Percentiles rank a stretch among this genome's conserved stretches.
These are phyloP conservation scores for Dicranocentrus wangi DNA, from an alignment of 2,888 invertebrate genomes.

Conservation along the genomic window DNA sequence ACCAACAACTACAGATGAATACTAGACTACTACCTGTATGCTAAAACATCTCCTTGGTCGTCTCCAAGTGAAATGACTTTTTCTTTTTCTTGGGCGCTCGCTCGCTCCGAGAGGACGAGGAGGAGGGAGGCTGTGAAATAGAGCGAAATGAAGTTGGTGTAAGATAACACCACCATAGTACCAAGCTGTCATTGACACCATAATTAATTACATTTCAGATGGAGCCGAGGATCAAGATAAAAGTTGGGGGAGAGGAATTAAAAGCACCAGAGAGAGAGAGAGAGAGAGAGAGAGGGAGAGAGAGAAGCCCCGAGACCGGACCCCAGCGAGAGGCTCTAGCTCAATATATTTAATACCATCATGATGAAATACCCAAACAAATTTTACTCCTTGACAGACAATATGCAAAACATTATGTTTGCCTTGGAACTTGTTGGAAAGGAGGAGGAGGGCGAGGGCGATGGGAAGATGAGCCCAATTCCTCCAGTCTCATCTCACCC, in stretches of 20 bases:
- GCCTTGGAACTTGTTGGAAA: no score
- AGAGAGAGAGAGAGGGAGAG: constrained; percentile 11
- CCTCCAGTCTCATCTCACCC: no score
- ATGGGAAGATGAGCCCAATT: no score
- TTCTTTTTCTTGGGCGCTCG: constrained; percentile 33
- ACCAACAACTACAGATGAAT: background rate
- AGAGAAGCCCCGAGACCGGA: no score
- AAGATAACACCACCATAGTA: constrained; percentile 62
- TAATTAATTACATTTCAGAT: constrained; percentile 70
- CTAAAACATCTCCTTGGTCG: background rate
- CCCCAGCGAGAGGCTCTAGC: no score
- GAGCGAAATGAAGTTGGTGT: constrained; percentile 62
- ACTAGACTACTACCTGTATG: constrained; percentile 7
- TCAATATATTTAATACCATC: no score
- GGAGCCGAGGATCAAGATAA: constrained; percentile 68
- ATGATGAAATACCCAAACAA: no score
- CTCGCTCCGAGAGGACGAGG: no score
- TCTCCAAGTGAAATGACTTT: constrained; percentile 33
- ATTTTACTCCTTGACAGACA: no score
- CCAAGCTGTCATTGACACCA: constrained; percentile 68
- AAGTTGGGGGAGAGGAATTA: constrained; percentile 47
- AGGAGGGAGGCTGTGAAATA: no score
- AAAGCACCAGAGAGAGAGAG: constrained; percentile 5
- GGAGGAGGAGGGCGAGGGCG: no score
- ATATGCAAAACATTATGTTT: no score